A percentile compares a stretch with the other conserved stretches of the same genome.
Evolutionary conservation across 2,888 invertebrate species (phyloP).

Genomic region (Scaptomyza flava): DNA sequence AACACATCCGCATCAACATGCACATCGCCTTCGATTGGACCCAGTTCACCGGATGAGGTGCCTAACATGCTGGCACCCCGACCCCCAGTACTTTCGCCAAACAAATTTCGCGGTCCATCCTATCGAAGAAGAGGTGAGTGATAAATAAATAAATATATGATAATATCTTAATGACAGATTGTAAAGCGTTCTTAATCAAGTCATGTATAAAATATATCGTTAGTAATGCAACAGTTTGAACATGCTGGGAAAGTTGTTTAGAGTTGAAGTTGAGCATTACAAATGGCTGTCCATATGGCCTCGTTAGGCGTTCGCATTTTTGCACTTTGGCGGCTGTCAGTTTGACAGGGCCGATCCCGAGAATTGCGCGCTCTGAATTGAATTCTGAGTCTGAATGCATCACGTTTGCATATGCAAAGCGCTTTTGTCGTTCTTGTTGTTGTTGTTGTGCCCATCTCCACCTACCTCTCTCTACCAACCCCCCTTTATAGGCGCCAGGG

Average conservation of each 20-base stretch:
- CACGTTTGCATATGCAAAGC: slow-evolving; percentile 77
- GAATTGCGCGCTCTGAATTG: slow-evolving; percentile 36
- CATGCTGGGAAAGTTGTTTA: background rate
- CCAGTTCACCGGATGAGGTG: slow-evolving; percentile 83
- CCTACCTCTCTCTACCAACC: background rate
- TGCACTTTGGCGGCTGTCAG: slow-evolving; percentile 65
- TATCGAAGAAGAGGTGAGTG: slow-evolving; percentile 82
- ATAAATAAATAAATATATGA: background rate
- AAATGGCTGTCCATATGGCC: slow-evolving; percentile 56
- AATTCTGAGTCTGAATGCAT: slow-evolving; percentile 36
- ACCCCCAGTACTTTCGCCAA: slow-evolving; percentile 82
- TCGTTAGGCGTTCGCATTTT: slow-evolving; percentile 69
- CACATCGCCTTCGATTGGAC: slow-evolving; percentile 65
- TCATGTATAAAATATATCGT: background rate
- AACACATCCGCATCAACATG: slow-evolving; percentile 61
- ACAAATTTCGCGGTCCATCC: slow-evolving; percentile 80
- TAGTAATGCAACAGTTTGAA: background rate
- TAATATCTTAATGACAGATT: no score
- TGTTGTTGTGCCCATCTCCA: background rate
- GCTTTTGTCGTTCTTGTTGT: background rate
- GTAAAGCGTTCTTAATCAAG: no score
- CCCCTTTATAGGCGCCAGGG: slow-evolving; percentile 59
- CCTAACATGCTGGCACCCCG: slow-evolving; percentile 84
- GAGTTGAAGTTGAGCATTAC: slow-evolving; percentile 2
- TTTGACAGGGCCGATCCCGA: slow-evolving; percentile 51